Evolutionary conservation across 2,797 vertebrate genomes (phyloP), one percentile per base, ranked within the genome.

Genomic region (Urosaurus nigricauda): DNA sequence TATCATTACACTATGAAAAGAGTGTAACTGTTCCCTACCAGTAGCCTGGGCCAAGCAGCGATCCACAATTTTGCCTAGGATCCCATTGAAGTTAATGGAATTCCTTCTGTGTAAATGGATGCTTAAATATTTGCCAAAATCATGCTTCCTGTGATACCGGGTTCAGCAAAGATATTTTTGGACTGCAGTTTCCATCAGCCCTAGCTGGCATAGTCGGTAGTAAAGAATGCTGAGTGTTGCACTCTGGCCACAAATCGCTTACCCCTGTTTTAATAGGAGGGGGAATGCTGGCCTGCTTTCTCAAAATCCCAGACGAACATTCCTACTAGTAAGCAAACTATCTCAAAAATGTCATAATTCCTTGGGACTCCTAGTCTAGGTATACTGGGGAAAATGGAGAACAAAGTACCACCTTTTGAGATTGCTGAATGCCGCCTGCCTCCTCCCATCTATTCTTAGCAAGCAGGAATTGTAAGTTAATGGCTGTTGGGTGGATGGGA

Each of bases 351-450:
- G 21, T 71, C 47, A 26, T 40, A 51, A 47, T 43, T 71, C 26
- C 19, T 63, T 79, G 9, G 40, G 32, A 24, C 32, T 60, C 29
- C 53, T 58, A 63, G 68, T 63, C 8, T 32, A 73, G 32, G 35
- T 47, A 5, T 84, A 29, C 16, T 26, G 32, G 26, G 63, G 5
- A 2, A 5, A 24, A 19, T 26, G 4, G 19, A 32, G 4, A 1
- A 65, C 19, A 73, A 5, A 47, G 24, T 0, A 0, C 0, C 0
- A 1, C 4, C 16, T 70, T 85, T 0, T 58, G 53, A 79, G 56
- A 63, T 26, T 73, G 37, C 47, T 85, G 14, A 80, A 80, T 80
- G 21, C 68, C 56, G 14, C n/a, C 5, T 89, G 29, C 40, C 32
- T 21, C 56, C 47, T 73, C 21, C 75, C 47, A 35, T 5, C 60